Base-by-base conservation (phyloP, 2,797 vertebrate species). In the Neosilurus hyrtlii region DNA sequence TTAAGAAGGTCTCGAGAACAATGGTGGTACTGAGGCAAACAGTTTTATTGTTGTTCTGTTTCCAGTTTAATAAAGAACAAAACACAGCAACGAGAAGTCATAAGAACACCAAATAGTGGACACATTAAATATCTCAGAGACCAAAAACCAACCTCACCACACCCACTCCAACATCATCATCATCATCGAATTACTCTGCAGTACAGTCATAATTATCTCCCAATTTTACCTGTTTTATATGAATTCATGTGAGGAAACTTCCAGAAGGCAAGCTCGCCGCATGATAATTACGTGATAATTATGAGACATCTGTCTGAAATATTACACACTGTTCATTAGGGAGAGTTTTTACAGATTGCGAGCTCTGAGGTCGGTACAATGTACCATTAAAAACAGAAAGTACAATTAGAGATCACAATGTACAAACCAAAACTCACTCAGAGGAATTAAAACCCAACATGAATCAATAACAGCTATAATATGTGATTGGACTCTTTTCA, bases 51-150 rank as follows among this genome's bases (percentile, higher is more conserved):
- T 84, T 89, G 75, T 74, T 90, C 92, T 92, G 90, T 88, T 91
- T 81, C 56, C 71, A 89, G 82, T 91, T 95, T 94, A 94, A 93
- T 93, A 95, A 94, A 95, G 94, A 95, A 94, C 92, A 93, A 86
- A 94, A 92, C 90, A 94, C 94, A 93, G 92, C 93, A 95, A 90
- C 93, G 89, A 92, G 92, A 93, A 93, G 91, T 91, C 91, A 91
- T 92, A 91, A 91, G 90, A 93, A 94, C 92, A 95, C 90, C 91
- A 91, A 85, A 92, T 91, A 92, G 80, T 91, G 82, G 89, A 91
- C 73, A 63, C 87, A 91, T 91, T 90, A 72, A 68, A 90, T 91
- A 93, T 92, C 90, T 93, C 92, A 91, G 91, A 92, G 88, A 85
- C 88, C 90, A 91, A 85, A 79, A 79, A 35, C 80, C 75, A 84